phyloP scores from a whole-genome alignment of 2,888 invertebrate species.

The Euplagia quadripunctaria region DNA sequence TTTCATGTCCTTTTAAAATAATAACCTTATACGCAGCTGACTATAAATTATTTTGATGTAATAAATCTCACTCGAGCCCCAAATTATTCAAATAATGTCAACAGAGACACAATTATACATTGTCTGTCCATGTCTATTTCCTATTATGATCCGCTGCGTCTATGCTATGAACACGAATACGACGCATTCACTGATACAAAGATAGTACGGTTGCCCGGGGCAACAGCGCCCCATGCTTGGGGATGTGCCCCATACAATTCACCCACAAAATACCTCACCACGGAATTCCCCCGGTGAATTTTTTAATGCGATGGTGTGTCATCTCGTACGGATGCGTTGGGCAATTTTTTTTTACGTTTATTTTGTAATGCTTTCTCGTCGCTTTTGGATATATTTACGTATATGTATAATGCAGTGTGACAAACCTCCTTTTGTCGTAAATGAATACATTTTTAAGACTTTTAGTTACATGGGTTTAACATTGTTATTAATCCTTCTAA shows the following conservation, averaged over 20 bases:
- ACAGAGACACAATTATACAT: constrained; percentile 72
- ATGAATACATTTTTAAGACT: not conserved
- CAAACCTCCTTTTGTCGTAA: not conserved
- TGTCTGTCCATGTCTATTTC: constrained; percentile 68
- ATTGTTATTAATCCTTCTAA: not conserved
- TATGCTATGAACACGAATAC: constrained; percentile 60
- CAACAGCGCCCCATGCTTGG: constrained; percentile 70
- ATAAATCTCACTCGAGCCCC: constrained; percentile 67
- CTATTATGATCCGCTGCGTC: constrained; percentile 62
- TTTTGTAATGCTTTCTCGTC: not conserved
- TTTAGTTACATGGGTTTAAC: not conserved
- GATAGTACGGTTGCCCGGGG: constrained; percentile 75
- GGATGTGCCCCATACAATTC: constrained; percentile 72
- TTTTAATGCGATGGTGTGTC: constrained; percentile 58
- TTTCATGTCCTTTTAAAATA: constrained; percentile 53
- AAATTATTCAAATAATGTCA: constrained; percentile 76
- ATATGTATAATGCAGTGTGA: too few species aligned
- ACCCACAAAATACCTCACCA: constrained; percentile 75
- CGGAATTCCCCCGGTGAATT: constrained; percentile 79
- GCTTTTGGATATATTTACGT: not conserved
- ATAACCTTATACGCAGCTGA: constrained; percentile 63
- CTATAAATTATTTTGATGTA: constrained; percentile 48
- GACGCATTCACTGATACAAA: constrained; percentile 72
- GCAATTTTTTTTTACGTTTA: constrained; percentile 27
- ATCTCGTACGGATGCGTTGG: constrained; percentile 50